phyloP scores from a whole-genome alignment of 2,113 vertebrate genomes.

The Campylomormyrus tamandua region DNA sequence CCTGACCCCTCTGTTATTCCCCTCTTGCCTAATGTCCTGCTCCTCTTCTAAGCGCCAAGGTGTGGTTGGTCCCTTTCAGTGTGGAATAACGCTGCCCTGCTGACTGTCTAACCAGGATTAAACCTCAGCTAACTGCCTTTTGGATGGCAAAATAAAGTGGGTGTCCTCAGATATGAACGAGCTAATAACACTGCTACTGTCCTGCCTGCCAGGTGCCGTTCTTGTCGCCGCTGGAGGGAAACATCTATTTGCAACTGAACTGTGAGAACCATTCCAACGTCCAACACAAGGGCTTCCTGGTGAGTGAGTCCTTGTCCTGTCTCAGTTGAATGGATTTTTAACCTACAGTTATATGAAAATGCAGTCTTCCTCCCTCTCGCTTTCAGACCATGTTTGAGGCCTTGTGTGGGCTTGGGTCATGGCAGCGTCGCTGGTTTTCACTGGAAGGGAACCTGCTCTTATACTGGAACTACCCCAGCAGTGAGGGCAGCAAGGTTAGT shows the following conservation, averaged over 20 bases:
- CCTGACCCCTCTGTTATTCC: neutral
- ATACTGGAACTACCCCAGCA: constrained; percentile 67
- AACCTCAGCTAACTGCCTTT: neutral
- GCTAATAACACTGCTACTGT: neutral
- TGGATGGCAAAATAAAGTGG: neutral
- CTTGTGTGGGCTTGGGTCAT: constrained; percentile 60
- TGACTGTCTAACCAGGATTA: neutral
- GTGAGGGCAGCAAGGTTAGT: constrained; percentile 55
- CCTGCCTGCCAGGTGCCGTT: constrained; percentile 59
- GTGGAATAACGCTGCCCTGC: neutral
- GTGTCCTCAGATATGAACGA: neutral
- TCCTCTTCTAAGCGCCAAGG: neutral
- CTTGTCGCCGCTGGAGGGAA: constrained; percentile 69
- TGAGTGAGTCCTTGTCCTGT: constrained; percentile 34
- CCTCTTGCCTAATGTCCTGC: neutral
- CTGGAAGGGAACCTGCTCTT: constrained; percentile 49
- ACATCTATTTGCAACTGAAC: constrained; percentile 59
- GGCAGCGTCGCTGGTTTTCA: constrained; percentile 63
- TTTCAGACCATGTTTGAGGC: constrained; percentile 66
- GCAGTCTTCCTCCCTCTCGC: neutral
- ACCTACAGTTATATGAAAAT: neutral
- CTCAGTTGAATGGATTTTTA: neutral
- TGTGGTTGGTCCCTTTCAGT: neutral
- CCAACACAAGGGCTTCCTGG: constrained; percentile 66
- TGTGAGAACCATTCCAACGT: constrained; percentile 56